Percentiles rank a stretch among this genome's conserved stretches.
These are phyloP conservation scores for Muricea muricata DNA, from an alignment of 92 coral and sea anemone species.

Conservation along the genomic window DNA sequence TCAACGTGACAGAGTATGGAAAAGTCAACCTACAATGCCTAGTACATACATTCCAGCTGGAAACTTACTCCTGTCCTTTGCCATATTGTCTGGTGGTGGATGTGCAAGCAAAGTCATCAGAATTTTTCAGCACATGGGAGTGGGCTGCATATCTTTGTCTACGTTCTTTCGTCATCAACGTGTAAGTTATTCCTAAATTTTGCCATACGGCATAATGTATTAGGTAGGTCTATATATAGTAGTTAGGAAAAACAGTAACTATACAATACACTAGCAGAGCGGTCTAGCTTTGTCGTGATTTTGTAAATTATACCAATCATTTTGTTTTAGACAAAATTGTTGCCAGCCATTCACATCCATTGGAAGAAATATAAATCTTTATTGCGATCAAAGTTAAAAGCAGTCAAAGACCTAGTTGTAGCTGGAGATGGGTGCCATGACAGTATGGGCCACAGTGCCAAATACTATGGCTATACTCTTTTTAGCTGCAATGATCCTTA, in stretches of 20 bases:
- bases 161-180: slow-evolving; percentile 63
- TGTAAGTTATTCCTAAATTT: too few relatives aligned
- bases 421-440: slow-evolving; percentile 73
- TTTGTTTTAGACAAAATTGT: slow-evolving; percentile 50
- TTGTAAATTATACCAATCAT: too few relatives aligned
- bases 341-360: slow-evolving; percentile 48
- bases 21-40: slow-evolving; percentile 69
- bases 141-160: slow-evolving; percentile 50
- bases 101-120: slow-evolving; percentile 56
- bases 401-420: slow-evolving; percentile 39
- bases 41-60: slow-evolving; percentile 70
- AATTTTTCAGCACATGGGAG: slow-evolving; percentile 65
- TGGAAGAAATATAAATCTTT: slow-evolving; percentile 53
- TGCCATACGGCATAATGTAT: too few relatives aligned
- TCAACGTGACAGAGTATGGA: slow-evolving; percentile 41
- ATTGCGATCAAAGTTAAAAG: slow-evolving; percentile 11
- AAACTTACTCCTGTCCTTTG: slow-evolving; percentile 66
- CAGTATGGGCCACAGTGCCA: slow-evolving; percentile 73
- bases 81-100: slow-evolving; percentile 56
- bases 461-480: slow-evolving; percentile 65
- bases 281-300: too few relatives aligned
- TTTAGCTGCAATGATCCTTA: slow-evolving; percentile 60
- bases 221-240: too few relatives aligned
- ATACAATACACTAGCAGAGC: too few relatives aligned
- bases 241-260: too few relatives aligned